Conservation (phyloP, 2,113 vertebrate genomes). For the Siphamia tubifer region DNA sequence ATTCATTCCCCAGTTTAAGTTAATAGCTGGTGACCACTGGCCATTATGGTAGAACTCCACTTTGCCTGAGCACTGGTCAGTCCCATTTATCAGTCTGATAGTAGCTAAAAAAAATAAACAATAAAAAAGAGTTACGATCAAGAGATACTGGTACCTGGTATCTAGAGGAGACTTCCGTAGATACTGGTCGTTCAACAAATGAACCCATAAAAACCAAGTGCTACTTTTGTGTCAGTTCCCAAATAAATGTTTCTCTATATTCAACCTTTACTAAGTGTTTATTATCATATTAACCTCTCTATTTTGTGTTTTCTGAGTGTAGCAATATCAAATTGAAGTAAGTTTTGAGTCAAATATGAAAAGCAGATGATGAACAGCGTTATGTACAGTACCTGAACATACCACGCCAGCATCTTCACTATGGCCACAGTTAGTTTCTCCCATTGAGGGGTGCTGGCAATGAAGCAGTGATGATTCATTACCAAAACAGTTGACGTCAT, state of each 20-base stretch:
- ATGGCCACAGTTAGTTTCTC: conserved; percentile 53
- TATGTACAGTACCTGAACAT: conserved; percentile 72
- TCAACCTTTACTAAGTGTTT: no score
- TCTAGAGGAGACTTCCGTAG: no score
- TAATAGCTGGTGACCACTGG: conserved; percentile 40
- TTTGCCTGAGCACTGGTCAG: conserved; percentile 60
- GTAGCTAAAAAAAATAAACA: conserved; percentile 20
- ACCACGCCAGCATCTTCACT: conserved; percentile 68
- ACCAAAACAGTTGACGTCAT: conserved; percentile 52
- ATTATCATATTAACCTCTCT: no score
- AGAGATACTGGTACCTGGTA: no score
- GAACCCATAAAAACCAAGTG: no score
- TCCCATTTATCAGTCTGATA: conserved; percentile 47
- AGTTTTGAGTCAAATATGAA: no score
- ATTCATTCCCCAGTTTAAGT: conserved; percentile 45
- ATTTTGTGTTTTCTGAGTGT: no score
- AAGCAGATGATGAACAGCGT: neutral
- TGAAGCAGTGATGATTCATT: conserved; percentile 44
- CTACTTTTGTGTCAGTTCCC: no score
- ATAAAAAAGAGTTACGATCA: neutral
- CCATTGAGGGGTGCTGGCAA: conserved; percentile 31
- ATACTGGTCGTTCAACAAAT: no score
- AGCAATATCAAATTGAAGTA: no score
- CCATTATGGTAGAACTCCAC: conserved; percentile 33
- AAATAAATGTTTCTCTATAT: no score